Evolutionary conservation across 2,113 vertebrate species (phyloP).

Genomic region (Lepus europaeus): DNA sequence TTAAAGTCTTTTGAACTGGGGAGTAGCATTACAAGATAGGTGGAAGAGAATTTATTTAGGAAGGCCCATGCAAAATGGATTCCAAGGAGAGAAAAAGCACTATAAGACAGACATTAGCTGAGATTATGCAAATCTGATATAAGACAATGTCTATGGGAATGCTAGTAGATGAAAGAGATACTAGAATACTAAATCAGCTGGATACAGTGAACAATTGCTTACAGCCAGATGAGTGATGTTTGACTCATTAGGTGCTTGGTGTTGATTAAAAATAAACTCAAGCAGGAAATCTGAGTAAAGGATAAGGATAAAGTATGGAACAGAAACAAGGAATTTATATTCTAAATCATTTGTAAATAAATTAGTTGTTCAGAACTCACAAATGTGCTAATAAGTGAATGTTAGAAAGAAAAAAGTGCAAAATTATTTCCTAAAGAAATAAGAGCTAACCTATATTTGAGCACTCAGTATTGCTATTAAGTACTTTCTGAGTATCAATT

Average conservation of each 20-base stretch:
- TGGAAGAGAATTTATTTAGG: constrained; percentile 7
- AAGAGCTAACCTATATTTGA: neutral
- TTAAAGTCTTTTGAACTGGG: neutral
- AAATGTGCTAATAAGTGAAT: neutral
- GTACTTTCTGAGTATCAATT: neutral
- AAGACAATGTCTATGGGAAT: neutral
- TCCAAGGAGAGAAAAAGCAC: neutral
- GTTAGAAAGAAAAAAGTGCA: neutral
- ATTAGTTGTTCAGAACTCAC: neutral
- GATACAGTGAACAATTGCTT: neutral
- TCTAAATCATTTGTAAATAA: neutral
- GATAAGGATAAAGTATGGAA: neutral
- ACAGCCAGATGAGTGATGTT: neutral
- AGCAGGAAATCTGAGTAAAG: neutral
- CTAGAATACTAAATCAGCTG: neutral
- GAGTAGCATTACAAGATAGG: neutral
- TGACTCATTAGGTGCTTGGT: neutral
- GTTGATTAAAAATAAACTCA: neutral
- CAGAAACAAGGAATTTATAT: neutral
- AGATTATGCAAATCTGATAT: neutral
- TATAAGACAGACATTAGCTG: neutral
- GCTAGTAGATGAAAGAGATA: neutral
- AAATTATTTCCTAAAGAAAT: neutral
- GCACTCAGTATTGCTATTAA: neutral
- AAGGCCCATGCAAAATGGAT: neutral